Percentiles rank a stretch among this genome's conserved stretches.
Conservation (phyloP, 2,888 invertebrate species). For the Beris chalybata region DNA sequence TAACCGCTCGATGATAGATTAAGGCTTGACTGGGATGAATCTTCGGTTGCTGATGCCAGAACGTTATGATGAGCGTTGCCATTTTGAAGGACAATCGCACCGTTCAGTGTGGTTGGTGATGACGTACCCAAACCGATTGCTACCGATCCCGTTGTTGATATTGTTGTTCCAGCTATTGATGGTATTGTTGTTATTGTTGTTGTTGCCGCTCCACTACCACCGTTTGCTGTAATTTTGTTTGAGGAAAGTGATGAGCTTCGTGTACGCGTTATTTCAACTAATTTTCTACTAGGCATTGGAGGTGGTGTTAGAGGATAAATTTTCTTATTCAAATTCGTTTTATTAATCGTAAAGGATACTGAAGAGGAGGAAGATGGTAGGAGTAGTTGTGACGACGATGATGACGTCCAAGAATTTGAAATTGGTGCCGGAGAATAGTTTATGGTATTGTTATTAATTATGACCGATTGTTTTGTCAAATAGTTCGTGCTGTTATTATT, state of each 20-base stretch:
- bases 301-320: conserved; percentile 47
- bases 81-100: conserved; percentile 25
- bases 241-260: conserved; percentile 55
- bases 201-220: conserved; percentile 1
- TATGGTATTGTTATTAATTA: neutral
- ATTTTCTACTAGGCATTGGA: conserved; percentile 51
- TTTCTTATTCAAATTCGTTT: conserved; percentile 17
- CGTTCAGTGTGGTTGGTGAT: conserved; percentile 38
- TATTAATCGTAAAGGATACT: neutral
- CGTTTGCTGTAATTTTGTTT: conserved; percentile 53
- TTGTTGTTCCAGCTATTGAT: conserved; percentile 34
- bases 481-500: neutral
- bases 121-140: conserved; percentile 28
- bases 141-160: conserved; percentile 8
- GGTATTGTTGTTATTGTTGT: conserved; percentile 16
- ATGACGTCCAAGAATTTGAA: neutral
- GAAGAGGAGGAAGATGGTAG: conserved; percentile 32
- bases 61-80: conserved; percentile 38
- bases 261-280: conserved; percentile 50
- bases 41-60: conserved; percentile 41
- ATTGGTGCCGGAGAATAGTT: too few species aligned
- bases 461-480: too few species aligned
- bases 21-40: conserved; percentile 46
- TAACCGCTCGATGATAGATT: conserved; percentile 47
- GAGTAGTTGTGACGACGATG: conserved; percentile 11